Conservation (phyloP, 2,113 vertebrate genomes). For the Phaethornis superciliosus region DNA sequence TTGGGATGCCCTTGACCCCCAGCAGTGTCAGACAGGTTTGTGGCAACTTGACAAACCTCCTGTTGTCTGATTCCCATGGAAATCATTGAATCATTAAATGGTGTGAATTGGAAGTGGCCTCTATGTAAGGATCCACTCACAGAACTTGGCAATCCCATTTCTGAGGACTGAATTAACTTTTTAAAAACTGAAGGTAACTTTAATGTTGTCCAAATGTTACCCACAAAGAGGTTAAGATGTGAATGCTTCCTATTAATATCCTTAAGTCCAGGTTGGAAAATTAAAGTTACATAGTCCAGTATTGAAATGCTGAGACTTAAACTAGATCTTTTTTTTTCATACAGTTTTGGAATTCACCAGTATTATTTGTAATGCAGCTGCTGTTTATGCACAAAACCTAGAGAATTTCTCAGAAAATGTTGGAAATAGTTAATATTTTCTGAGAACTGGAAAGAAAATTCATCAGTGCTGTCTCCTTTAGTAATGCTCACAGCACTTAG, state of each 20-base stretch:
- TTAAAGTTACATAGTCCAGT: neutral
- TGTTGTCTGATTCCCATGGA: neutral
- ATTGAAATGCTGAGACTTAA: neutral
- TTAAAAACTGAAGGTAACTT: neutral
- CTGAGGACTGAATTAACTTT: neutral
- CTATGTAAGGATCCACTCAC: neutral
- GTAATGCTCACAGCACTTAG: neutral
- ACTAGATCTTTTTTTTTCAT: neutral
- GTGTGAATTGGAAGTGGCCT: too few relatives aligned
- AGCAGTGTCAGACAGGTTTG: neutral
- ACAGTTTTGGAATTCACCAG: neutral
- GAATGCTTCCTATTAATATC: neutral
- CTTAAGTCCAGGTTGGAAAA: neutral
- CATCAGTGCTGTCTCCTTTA: neutral
- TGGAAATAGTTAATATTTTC: conserved; percentile 33
- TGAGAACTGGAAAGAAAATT: conserved; percentile 22
- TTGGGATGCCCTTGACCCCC: neutral
- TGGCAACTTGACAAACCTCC: neutral
- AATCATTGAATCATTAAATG: neutral
- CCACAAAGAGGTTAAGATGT: neutral
- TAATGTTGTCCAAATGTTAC: neutral
- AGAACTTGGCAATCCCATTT: neutral
- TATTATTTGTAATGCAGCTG: neutral
- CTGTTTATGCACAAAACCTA: neutral
- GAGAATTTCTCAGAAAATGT: neutral